A percentile compares a stretch with the other conserved stretches of the same genome.
These are phyloP conservation scores for Mythimna albipuncta DNA, from an alignment of 2,888 invertebrate species.

Conservation along the genomic window DNA sequence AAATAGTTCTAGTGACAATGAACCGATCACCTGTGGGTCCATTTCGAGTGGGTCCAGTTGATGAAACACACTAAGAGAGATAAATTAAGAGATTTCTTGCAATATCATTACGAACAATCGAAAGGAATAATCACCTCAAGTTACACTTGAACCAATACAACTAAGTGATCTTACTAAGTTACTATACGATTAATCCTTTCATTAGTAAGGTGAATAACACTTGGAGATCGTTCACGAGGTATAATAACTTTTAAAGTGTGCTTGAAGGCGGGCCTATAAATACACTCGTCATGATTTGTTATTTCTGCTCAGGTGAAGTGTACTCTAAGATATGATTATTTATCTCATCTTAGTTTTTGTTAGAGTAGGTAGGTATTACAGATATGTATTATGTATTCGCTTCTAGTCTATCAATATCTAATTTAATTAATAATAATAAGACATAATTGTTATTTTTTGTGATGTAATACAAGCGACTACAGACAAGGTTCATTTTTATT, in stretches of 20 bases:
- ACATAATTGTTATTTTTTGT: background rate
- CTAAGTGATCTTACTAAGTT: background rate
- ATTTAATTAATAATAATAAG: background rate
- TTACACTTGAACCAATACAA: background rate
- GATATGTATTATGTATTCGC: background rate
- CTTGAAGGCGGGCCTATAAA: background rate
- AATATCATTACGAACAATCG: no score
- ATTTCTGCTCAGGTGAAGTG: background rate
- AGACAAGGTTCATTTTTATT: no score
- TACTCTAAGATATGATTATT: background rate
- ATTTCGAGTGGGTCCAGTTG: no score
- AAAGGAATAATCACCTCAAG: background rate
- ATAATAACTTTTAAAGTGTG: conserved; percentile 30
- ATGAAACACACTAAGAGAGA: no score
- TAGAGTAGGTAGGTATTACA: background rate
- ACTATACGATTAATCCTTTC: conserved; percentile 10
- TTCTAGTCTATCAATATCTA: background rate
- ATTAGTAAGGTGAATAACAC: conserved; percentile 50
- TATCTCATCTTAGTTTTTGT: background rate
- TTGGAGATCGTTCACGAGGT: conserved; percentile 31
- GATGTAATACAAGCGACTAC: background rate
- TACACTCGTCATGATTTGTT: background rate
- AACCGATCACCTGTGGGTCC: no score
- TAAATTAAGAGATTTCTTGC: no score
- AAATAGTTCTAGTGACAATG: no score